Evolutionary conservation across 2,888 invertebrate species (phyloP).

Genomic region (Chaitophorus viminalis): DNA sequence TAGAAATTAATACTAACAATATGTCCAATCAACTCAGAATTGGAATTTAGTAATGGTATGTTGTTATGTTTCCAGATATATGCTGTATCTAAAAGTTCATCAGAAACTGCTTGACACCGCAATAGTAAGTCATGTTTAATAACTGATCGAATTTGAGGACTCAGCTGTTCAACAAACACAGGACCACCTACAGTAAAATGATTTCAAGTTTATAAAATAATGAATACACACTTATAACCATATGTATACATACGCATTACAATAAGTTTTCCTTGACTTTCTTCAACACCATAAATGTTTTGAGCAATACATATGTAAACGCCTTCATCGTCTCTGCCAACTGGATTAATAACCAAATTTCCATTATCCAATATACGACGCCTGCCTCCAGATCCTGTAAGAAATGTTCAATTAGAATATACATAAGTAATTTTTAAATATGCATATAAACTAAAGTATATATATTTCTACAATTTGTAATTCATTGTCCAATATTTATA

Average conservation of each 20-base stretch:
- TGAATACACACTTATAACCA: slow-evolving; percentile 27
- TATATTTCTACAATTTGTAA: neutral
- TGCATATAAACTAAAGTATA: neutral
- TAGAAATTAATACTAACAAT: slow-evolving; percentile 38
- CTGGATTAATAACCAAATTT: slow-evolving; percentile 84
- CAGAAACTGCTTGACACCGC: slow-evolving; percentile 85
- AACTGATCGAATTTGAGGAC: slow-evolving; percentile 75
- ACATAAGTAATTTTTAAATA: too few relatives aligned
- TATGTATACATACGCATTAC: slow-evolving; percentile 75
- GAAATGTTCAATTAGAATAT: too few relatives aligned
- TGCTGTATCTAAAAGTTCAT: slow-evolving; percentile 87
- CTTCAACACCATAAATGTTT: slow-evolving; percentile 87
- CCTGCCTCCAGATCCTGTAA: slow-evolving; percentile 79
- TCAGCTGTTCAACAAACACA: slow-evolving; percentile 77
- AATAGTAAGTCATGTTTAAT: slow-evolving; percentile 79
- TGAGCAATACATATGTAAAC: slow-evolving; percentile 86
- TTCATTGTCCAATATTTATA: neutral
- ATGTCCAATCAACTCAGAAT: slow-evolving; percentile 28
- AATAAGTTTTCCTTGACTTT: slow-evolving; percentile 83
- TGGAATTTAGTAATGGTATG: slow-evolving; percentile 49
- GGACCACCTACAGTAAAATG: slow-evolving; percentile 74
- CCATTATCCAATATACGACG: slow-evolving; percentile 85
- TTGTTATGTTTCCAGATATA: slow-evolving; percentile 94
- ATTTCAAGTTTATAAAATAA: slow-evolving; percentile 26
- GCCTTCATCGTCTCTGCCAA: slow-evolving; percentile 87